Percentiles rank a stretch among this genome's conserved stretches.
phyloP scores from a whole-genome alignment of 2,888 invertebrate species.

The Euproctis similis region DNA sequence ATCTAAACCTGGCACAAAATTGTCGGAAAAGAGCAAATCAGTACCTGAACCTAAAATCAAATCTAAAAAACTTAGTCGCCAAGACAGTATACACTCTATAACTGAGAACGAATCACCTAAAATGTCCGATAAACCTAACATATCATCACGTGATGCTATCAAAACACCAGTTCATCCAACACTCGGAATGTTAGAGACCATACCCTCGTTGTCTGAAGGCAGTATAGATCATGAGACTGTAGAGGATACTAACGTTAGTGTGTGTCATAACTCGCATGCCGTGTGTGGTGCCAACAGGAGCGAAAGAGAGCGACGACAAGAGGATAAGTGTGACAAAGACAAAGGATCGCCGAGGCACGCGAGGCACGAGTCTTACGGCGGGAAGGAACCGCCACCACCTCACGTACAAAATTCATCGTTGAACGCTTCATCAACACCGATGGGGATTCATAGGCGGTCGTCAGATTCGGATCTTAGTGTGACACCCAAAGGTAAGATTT shows the following conservation, averaged over 20 bases:
- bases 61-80: slow-evolving; percentile 44
- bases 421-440: slow-evolving; percentile 64
- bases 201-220: slow-evolving; percentile 59
- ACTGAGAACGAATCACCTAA: slow-evolving; percentile 38
- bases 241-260: slow-evolving; percentile 68
- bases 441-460: slow-evolving; percentile 84
- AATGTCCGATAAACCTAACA: slow-evolving; percentile 51
- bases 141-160: slow-evolving; percentile 39
- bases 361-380: slow-evolving; percentile 74
- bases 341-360: slow-evolving; percentile 66
- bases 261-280: slow-evolving; percentile 75
- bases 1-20: neutral
- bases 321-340: slow-evolving; percentile 42
- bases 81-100: slow-evolving; percentile 55
- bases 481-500: slow-evolving; percentile 88
- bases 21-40: slow-evolving; percentile 10
- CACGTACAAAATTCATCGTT: slow-evolving; percentile 47
- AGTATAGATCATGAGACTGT: slow-evolving; percentile 49
- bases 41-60: slow-evolving; percentile 16
- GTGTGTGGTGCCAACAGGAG: slow-evolving; percentile 67
- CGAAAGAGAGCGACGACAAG: slow-evolving; percentile 42
- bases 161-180: slow-evolving; percentile 48
- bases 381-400: slow-evolving; percentile 44
- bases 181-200: slow-evolving; percentile 60
- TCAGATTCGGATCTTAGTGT: slow-evolving; percentile 96